Evolutionary conservation across 64 coral and sea anemone genomes (phyloP), one percentile per base, ranked within the genome.

Genomic region (Trachythela sp.): DNA sequence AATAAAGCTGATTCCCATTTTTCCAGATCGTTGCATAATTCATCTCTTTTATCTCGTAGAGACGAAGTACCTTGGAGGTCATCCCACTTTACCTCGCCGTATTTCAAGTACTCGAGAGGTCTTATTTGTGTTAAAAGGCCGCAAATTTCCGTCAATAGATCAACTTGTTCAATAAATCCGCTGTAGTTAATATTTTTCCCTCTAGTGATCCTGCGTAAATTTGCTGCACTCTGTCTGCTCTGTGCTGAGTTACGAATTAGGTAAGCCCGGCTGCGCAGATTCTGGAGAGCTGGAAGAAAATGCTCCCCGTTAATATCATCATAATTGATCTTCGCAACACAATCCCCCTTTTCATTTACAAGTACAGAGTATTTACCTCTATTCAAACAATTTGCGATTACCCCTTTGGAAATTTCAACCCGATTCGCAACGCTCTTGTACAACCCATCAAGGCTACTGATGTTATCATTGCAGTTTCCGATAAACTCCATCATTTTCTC

Each of bases 391-490:
- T 90, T 97, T 13, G 51, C 84, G 22, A 97, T 94, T 31, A 97
- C 91, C 48, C 94, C 92, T 83, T 94, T 94, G 22, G 95, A 94
- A 88, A 97, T 88, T 27, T 97, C 95, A 38, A 93, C 95, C 40
- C 95, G 77, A 50, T 94, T 97, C 34, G 92, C 90, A 39, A 97
- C 76, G 37, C 88, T 97, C 70, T 83, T 93, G 88, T 97, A 93
- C 0, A 97, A 83, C 24, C 91, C 94, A 60, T 85, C 39, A 2
- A 97, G 84, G 58, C 95, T 97, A 40, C 94, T 93, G 14, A 97
- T 92, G 37, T 94, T 94, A 39, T 27, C 34, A 37, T 92, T 88
- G 20, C 90, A 94, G 59, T 42, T 30, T 2, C 88, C 86, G 70
- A 97, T 93, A 54, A 94, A 94, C 0, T 90, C 95, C 48, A 92